These are phyloP conservation scores for Drosophila dunni DNA, from an alignment of 1,140 invertebrate species.

Conservation along the genomic window DNA sequence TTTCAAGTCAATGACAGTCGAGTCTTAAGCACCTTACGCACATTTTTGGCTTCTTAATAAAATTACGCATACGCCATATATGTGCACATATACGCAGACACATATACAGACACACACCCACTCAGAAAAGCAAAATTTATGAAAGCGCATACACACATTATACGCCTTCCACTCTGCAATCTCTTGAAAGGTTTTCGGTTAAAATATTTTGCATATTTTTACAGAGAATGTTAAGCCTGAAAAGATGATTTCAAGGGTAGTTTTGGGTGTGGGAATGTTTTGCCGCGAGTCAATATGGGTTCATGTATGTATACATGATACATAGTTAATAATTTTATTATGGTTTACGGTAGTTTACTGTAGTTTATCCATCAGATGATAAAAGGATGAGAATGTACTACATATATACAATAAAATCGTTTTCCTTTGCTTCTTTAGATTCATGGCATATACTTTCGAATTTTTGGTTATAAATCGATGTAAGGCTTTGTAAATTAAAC, in stretches of 20 bases:
- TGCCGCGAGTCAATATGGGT: conserved; percentile 16
- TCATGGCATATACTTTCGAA: conserved; percentile 67
- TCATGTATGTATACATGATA: conserved; percentile 13
- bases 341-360: conserved; percentile 51
- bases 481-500: neutral
- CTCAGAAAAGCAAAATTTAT: neutral
- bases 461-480: neutral
- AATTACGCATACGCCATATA: conserved; percentile 57
- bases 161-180: conserved; percentile 53
- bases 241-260: conserved; percentile 2
- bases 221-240: conserved; percentile 52
- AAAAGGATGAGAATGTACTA: conserved; percentile 25
- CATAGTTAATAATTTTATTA: conserved; percentile 79
- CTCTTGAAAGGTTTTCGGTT: conserved; percentile 76
- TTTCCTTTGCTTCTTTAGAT: conserved; percentile 21
- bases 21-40: neutral
- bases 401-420: conserved; percentile 32
- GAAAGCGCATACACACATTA: conserved; percentile 30
- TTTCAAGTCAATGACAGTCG: conserved; percentile 43
- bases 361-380: conserved; percentile 51
- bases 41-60: conserved; percentile 50
- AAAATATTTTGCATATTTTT: conserved; percentile 82
- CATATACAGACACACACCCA: neutral
- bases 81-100: conserved; percentile 24
- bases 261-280: neutral